phyloP scores from a whole-genome alignment of 1,140 invertebrate genomes.

The Micrasema longulum region DNA sequence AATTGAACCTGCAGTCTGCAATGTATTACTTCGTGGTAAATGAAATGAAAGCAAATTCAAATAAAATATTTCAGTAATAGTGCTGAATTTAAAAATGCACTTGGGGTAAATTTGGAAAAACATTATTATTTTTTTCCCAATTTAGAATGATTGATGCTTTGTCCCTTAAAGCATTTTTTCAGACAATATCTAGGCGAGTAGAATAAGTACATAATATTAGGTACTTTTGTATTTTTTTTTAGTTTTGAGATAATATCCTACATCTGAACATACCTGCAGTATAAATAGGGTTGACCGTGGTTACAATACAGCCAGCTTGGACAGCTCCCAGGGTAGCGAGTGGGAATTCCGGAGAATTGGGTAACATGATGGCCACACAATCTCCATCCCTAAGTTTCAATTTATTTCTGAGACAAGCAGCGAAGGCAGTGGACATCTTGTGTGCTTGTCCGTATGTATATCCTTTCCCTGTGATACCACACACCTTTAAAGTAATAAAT shows the following conservation, averaged over 20 bases:
- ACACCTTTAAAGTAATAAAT: constrained; percentile 69
- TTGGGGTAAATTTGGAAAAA: too few species aligned
- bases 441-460: constrained; percentile 79
- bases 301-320: constrained; percentile 77
- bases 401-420: constrained; percentile 73
- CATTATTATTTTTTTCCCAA: too few species aligned
- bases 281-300: constrained; percentile 85
- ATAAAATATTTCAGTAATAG: too few species aligned
- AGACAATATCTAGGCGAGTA: too few species aligned
- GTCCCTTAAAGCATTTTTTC: too few species aligned
- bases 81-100: too few species aligned
- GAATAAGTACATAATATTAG: too few species aligned
- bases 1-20: too few species aligned
- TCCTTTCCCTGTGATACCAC: constrained; percentile 75
- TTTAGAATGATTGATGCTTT: too few species aligned
- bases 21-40: too few species aligned
- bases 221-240: too few species aligned
- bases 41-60: too few species aligned
- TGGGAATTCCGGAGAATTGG: constrained; percentile 84
- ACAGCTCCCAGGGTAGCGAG: constrained; percentile 75
- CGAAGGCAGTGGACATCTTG: constrained; percentile 73
- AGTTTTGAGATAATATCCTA: constrained; percentile 61
- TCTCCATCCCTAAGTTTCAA: constrained; percentile 79
- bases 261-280: constrained; percentile 73
- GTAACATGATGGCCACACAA: constrained; percentile 76